Base-by-base conservation (phyloP, 2,888 invertebrate species). In the Pristionchus entomophagus region DNA sequence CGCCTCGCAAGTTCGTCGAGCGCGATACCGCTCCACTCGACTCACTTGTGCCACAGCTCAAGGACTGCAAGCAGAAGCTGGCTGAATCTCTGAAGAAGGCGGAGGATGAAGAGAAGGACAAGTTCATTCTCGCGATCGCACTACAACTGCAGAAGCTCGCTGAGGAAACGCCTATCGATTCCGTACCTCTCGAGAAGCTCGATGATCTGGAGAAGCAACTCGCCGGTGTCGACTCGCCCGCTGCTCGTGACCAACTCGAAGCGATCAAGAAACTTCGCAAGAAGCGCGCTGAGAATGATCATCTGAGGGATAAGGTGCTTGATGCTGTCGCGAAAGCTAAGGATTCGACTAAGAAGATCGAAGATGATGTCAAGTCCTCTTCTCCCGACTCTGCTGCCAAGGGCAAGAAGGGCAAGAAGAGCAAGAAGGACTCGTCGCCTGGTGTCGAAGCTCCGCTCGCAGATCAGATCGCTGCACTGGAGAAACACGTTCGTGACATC, bases 191-290 rank as follows among this genome's bases (percentile, higher is more conserved):
- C 26, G 69, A 84, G 26, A 73, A 81, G n/a, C 51, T 87, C 17
- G 65, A 88, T 41, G 87, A 83, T 56, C 85, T 89, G 45, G 87
- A 87, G 87, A 85, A 87, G 59, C 86, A 87, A 41, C 59, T 89
- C 45, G 81, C 53, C 29, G 84, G 86, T 51, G 84, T 89, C 51
- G 88, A 89, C 86, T 29, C 83, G 41, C 85, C 85, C 19, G n/a
- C 38, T 19, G 85, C 84, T n/a, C 80, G 45, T 19, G 84, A 59
- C 0, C 80, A 85, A 26, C 77, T 84, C 26, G 86, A 86, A 53
- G 85, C 88, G 51, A 86, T 89, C 77, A 86, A 83, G 65, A 87
- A 87, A 32, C 80, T 90, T 17, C 82, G 82, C 45, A 56, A 82
- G 82, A 82, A 82, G 62, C 56, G 56, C 5, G 82, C 82, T 26